A percentile compares a stretch with the other conserved stretches of the same genome.
phyloP scores from a whole-genome alignment of 2,113 vertebrate genomes.

The Platysternon megacephalum region DNA sequence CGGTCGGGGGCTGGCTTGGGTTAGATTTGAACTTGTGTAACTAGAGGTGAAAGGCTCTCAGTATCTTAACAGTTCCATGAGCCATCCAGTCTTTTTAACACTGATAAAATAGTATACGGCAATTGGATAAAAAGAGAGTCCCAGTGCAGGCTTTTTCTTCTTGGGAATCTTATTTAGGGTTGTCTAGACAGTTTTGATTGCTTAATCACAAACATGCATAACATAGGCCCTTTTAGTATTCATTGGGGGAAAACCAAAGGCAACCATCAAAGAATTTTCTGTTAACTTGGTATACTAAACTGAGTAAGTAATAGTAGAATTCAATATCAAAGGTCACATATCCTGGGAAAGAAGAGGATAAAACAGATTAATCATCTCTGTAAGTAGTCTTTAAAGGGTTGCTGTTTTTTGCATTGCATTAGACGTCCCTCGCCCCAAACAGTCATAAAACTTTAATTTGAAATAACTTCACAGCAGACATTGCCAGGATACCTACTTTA shows the following conservation, averaged over 20 bases:
- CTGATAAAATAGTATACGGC: background rate
- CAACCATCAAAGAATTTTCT: conserved; percentile 40
- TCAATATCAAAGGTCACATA: background rate
- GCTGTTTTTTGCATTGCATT: background rate
- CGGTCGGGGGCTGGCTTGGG: background rate
- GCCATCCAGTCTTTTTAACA: background rate
- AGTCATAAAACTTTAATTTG: background rate
- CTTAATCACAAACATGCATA: conserved; percentile 20
- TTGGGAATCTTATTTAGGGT: background rate
- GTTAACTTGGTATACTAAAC: conserved; percentile 23
- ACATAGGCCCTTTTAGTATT: conserved; percentile 19
- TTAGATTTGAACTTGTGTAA: background rate
- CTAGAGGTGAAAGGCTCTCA: background rate
- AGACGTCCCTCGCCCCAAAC: background rate
- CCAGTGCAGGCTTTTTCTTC: background rate
- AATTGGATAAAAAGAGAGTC: background rate
- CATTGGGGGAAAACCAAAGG: conserved; percentile 13
- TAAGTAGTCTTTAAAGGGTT: background rate
- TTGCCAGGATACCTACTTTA: background rate
- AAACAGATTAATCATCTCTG: conserved; percentile 3
- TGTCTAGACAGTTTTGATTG: conserved; percentile 11
- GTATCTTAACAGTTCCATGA: background rate
- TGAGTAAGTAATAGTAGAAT: background rate
- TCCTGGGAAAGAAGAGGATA: background rate
- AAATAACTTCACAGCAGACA: background rate